These are phyloP conservation scores for Megaceryle maxima DNA, from an alignment of 2,113 vertebrate genomes.

Conservation along the genomic window DNA sequence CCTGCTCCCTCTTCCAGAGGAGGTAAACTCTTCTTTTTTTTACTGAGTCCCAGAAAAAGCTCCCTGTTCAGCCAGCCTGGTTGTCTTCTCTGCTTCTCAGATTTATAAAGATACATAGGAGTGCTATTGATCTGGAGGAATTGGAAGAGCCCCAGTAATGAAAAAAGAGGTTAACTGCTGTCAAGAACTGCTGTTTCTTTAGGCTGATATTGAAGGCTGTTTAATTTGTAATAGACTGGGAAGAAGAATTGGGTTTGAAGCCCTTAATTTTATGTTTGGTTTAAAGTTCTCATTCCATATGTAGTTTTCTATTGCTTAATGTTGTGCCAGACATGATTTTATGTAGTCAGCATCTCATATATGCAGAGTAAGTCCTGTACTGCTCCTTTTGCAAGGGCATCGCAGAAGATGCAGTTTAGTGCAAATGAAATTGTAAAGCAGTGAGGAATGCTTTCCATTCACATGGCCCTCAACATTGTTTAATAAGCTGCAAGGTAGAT, in stretches of 20 bases:
- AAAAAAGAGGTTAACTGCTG: constrained; percentile 2
- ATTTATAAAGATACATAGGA: constrained; percentile 45
- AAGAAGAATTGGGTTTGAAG: background rate
- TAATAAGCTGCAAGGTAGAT: background rate
- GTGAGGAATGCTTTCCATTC: background rate
- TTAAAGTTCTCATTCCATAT: background rate
- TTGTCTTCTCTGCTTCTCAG: background rate
- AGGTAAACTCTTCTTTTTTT: too few relatives aligned
- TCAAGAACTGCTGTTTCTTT: background rate
- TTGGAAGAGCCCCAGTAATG: background rate
- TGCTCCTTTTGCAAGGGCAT: background rate
- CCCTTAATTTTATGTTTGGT: background rate
- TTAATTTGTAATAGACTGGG: background rate
- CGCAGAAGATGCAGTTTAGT: background rate
- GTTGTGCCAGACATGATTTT: background rate
- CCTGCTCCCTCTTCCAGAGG: too few relatives aligned
- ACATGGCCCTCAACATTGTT: background rate
- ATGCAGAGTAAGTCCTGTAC: background rate
- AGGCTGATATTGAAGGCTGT: background rate
- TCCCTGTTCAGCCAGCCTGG: too few relatives aligned
- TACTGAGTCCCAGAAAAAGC: too few relatives aligned
- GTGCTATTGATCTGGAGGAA: constrained; percentile 37
- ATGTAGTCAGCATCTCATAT: background rate
- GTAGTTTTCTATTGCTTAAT: background rate
- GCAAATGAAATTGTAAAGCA: background rate